Evolutionary conservation across 2,888 invertebrate genomes (phyloP).

Genomic region (Acrobeloides nanus): DNA sequence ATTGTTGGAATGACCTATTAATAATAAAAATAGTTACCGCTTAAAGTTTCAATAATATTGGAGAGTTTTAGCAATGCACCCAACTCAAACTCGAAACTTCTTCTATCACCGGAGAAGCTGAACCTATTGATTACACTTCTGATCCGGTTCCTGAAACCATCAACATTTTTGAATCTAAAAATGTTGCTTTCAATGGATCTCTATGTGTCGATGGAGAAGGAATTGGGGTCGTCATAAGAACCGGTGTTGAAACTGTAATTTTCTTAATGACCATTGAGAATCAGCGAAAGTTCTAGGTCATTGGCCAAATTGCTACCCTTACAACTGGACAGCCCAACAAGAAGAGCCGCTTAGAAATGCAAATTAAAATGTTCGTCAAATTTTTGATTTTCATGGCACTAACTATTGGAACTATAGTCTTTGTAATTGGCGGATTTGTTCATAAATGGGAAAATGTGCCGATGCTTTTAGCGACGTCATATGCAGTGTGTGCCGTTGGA

Average conservation of each 20-base stretch:
- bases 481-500: constrained; percentile 22
- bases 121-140: constrained; percentile 35
- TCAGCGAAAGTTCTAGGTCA: too few species aligned
- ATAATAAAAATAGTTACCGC: too few species aligned
- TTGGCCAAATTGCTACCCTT: constrained; percentile 35
- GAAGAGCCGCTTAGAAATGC: constrained; percentile 26
- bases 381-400: constrained; percentile 34
- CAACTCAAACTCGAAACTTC: constrained; percentile 41
- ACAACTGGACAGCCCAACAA: constrained; percentile 29
- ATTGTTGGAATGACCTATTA: too few species aligned
- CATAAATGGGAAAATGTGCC: constrained; percentile 24
- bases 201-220: constrained; percentile 46
- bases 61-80: constrained; percentile 25
- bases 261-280: too few species aligned
- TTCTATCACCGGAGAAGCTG: constrained; percentile 42
- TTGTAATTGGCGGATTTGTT: constrained; percentile 27
- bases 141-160: constrained; percentile 24
- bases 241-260: constrained; percentile 28
- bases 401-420: constrained; percentile 28
- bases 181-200: constrained; percentile 35
- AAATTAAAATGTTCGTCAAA: constrained; percentile 34
- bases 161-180: constrained; percentile 27
- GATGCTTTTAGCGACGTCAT: constrained; percentile 27
- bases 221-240: constrained; percentile 36
- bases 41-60: too few species aligned